phyloP scores from a whole-genome alignment of 2,888 invertebrate species.

The Cylindroiulus punctatus region DNA sequence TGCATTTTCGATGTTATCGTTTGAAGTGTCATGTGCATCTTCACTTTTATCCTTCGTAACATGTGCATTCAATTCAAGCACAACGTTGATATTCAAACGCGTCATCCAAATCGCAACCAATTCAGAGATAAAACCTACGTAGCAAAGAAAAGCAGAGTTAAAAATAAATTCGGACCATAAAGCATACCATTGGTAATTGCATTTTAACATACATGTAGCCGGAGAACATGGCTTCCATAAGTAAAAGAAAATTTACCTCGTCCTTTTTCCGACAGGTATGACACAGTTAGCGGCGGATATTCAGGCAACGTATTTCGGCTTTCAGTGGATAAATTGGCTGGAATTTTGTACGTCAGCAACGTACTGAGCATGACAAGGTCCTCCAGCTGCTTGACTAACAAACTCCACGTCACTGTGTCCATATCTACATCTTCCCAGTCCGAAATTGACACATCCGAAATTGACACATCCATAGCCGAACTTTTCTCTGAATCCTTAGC shows the following conservation, averaged over 20 bases:
- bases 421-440: conserved; percentile 85
- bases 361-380: conserved; percentile 84
- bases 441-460: conserved; percentile 65
- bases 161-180: conserved; percentile 62
- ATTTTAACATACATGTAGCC: too few species aligned
- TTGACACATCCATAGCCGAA: conserved; percentile 60
- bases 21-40: conserved; percentile 54
- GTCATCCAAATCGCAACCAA: conserved; percentile 73
- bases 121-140: conserved; percentile 86
- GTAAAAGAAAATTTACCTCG: conserved; percentile 63
- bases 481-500: neutral
- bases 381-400: conserved; percentile 87
- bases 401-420: conserved; percentile 87
- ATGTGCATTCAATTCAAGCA: neutral
- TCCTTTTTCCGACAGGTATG: conserved; percentile 65
- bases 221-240: too few species aligned
- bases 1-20: conserved; percentile 56
- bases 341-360: conserved; percentile 67
- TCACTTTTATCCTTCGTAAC: conserved; percentile 43
- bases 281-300: conserved; percentile 62
- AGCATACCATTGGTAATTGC: too few species aligned
- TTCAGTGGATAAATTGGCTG: neutral
- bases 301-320: neutral
- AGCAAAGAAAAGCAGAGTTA: conserved; percentile 65
- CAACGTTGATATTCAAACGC: neutral